Percentiles rank a stretch among this genome's conserved stretches.
phyloP scores from a whole-genome alignment of 2,888 invertebrate genomes.

The Phaedon cochleariae region DNA sequence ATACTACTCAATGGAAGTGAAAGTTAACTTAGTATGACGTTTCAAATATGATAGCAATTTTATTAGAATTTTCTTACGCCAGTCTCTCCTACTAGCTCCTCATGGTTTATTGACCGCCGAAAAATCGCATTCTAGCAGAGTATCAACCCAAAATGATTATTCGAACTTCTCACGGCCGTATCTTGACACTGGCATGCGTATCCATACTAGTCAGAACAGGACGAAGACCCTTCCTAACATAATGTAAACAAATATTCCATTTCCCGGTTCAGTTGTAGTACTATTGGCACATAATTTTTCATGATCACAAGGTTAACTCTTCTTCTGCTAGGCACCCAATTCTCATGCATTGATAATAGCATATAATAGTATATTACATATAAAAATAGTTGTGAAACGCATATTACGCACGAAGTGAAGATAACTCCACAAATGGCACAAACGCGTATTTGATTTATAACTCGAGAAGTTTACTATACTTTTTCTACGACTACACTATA shows the following conservation, averaged over 20 bases:
- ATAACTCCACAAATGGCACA: too few species aligned
- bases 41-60: too few species aligned
- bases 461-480: too few species aligned
- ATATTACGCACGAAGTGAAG: too few species aligned
- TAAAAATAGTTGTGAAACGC: too few species aligned
- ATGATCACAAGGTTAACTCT: neutral
- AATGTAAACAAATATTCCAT: conserved; percentile 31
- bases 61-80: too few species aligned
- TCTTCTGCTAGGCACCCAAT: conserved; percentile 18
- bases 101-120: conserved; percentile 32
- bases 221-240: conserved; percentile 16
- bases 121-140: conserved; percentile 33
- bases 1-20: too few species aligned
- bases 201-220: conserved; percentile 23
- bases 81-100: conserved; percentile 9
- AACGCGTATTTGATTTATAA: too few species aligned
- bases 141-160: conserved; percentile 26
- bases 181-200: conserved; percentile 22
- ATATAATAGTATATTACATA: too few species aligned
- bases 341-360: too few species aligned
- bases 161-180: conserved; percentile 33
- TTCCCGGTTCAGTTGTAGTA: neutral
- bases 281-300: neutral
- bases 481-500: too few species aligned
- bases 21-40: too few species aligned